These are phyloP conservation scores for Azorinus chamasolen DNA, from an alignment of 2,888 invertebrate species.

Conservation along the genomic window DNA sequence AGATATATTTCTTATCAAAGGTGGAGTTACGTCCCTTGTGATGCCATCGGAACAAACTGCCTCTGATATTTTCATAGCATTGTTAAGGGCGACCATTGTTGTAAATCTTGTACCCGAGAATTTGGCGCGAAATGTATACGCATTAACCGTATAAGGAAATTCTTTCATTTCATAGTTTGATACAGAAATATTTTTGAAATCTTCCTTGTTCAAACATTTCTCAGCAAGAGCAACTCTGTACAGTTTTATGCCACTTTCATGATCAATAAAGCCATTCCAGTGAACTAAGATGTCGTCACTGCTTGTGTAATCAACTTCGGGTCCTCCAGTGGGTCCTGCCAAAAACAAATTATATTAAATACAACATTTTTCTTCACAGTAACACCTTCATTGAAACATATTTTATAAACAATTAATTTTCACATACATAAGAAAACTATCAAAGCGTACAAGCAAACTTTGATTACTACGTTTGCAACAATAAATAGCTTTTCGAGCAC, in stretches of 20 bases:
- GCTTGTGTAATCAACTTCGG: conserved; percentile 72
- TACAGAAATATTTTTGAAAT: conserved; percentile 4
- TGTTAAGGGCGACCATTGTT: conserved; percentile 71
- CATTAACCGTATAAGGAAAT: no score
- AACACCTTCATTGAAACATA: no score
- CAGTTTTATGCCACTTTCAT: conserved; percentile 70
- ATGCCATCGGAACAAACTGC: conserved; percentile 75
- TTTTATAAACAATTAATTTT: no score
- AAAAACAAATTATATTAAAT: neutral
- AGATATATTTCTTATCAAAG: conserved; percentile 48
- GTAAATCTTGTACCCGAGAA: conserved; percentile 54
- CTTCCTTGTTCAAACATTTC: conserved; percentile 39
- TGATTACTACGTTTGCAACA: no score
- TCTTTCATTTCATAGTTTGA: no score
- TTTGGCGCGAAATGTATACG: no score
- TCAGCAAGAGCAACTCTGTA: conserved; percentile 58
- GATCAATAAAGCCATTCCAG: conserved; percentile 73
- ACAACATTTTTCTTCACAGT: no score
- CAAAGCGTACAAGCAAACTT: no score
- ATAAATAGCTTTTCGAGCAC: no score
- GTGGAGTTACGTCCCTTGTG: conserved; percentile 61
- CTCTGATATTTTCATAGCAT: conserved; percentile 71
- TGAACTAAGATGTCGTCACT: conserved; percentile 35
- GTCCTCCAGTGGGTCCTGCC: conserved; percentile 33
- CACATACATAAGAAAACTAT: no score